Base-by-base conservation (phyloP, 2,888 invertebrate species). In the Apamea monoglypha region DNA sequence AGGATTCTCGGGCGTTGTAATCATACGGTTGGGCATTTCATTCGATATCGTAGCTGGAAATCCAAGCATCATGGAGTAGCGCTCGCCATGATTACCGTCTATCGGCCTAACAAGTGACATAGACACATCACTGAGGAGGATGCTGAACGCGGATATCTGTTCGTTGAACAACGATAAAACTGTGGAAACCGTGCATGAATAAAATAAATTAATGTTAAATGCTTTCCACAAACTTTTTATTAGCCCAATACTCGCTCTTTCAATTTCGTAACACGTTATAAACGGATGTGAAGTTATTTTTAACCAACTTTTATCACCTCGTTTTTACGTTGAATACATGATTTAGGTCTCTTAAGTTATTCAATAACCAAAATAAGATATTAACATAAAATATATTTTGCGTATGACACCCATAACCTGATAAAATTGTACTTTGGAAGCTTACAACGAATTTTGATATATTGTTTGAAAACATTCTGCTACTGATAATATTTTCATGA, bases 241-340 rank as follows among this genome's bases (percentile, higher is more conserved):
- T 32, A 56, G 29, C 56, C 29, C 25, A 29, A 61, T 40, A 68
- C 25, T 66, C 61, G 25, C 25, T 61, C 12, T 68, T 59, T 50
- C 59, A 76, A 67, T 76, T 76, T 78, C 40, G 50, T 44, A n/a
- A 77, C 32, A 76, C 36, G 61, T 21, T 50, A 76, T 32, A 76
- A 69, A 53, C 40, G 36, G 14, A 78, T 56, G 69, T 40, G 61
- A 32, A 40, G 61, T 40, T 47, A 78, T 78, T 67, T 76, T 8
- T 53, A 53, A 53, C 53, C 53, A 7, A 8, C 25, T 56, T 56
- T 69, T 44, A 21, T 44, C 18, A 47, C 53, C 64, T 66, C 16
- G 16, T 47, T n/a, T 29, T 32, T n/a, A 66, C 25, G 47, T 25
- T 16, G n/a, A 68, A 50, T 64, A 53, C 18, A n/a, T 69, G 10